Conservation (phyloP, 2,888 invertebrate genomes). For the Gibbula magus region DNA sequence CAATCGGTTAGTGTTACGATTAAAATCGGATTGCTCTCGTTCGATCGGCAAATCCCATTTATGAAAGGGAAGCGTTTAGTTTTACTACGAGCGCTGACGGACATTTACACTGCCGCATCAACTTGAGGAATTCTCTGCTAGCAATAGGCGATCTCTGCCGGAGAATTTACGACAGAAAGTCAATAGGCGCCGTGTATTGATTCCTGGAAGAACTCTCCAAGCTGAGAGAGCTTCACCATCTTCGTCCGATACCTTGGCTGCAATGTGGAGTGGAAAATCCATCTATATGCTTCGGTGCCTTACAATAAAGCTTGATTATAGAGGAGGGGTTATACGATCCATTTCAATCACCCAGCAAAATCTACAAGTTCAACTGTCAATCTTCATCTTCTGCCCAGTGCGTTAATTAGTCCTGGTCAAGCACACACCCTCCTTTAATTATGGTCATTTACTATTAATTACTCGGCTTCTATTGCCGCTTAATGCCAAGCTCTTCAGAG, state of each 20-base stretch:
- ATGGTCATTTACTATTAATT: background rate
- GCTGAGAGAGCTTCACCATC: background rate
- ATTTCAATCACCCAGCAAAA: constrained; percentile 9
- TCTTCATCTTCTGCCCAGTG: background rate
- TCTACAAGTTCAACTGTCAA: constrained; percentile 9
- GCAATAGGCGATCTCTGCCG: constrained; percentile 3
- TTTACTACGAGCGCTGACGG: background rate
- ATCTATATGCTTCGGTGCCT: background rate
- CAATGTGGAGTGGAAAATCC: background rate
- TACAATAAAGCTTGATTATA: constrained; percentile 7
- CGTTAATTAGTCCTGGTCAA: background rate
- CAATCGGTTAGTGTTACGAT: background rate
- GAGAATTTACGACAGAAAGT: constrained; percentile 23
- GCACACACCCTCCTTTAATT: background rate
- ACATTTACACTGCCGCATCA: background rate
- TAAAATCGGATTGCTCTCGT: background rate
- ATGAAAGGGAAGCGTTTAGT: constrained; percentile 15
- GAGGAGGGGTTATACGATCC: background rate
- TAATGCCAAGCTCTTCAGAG: background rate
- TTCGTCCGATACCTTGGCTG: background rate
- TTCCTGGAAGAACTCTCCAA: background rate
- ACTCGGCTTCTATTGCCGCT: too few species aligned
- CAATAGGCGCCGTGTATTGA: constrained; percentile 16
- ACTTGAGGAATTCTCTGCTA: constrained; percentile 18
- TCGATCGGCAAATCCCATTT: constrained; percentile 12